Evolutionary conservation across 30 jellyfish, hydroid and myxozoan species (phyloP), one percentile per base, ranked within the genome.

Genomic region (Nemopilema nomurai): DNA sequence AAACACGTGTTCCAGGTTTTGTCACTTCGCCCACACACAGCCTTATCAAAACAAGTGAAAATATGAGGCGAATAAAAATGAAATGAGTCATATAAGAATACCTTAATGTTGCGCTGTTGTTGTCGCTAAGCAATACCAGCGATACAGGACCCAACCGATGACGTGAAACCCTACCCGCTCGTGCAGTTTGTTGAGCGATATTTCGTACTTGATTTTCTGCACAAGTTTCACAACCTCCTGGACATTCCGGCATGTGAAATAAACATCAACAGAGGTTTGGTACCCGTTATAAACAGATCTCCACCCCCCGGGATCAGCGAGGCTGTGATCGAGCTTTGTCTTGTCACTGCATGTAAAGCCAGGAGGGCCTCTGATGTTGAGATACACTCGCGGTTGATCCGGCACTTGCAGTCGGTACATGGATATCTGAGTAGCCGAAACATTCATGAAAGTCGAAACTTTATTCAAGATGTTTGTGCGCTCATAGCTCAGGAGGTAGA

Each of bases 71-170:
- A n/a, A n/a, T n/a, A n/a, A 41, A 41, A 41, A 41, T 3, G 57
- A 41, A 41, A 13, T 41, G 57, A 6, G 13, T 13, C 57, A 6
- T 3, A 41, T 6, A 41, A 3, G 57, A 6, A 41, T 49, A 51
- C 70, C 24, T 28, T 3, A 26, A 18, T 53, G 41, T 8, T 73
- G 75, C 1, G 26, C 51, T 33, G 79, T 51, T 9, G 82, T 19
- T 21, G 77, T 74, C 1, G 85, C 62, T 4, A 66, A 16, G 53
- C 91, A 83, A 31, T 83, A 29, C 91, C 85, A 83, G 28, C 91
- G 91, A 52, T 71, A 0, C 28, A 83, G 63, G 18, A 71, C 86
- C 91, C 91, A 83, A 1, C 91, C 91, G 63, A 72, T 83, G 80
- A 83, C 86, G 32, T 71, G 91, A 51, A 49, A 51, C 1, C 91